Conservation (phyloP, 1,140 invertebrate species). For the Danaus plexippus region DNA sequence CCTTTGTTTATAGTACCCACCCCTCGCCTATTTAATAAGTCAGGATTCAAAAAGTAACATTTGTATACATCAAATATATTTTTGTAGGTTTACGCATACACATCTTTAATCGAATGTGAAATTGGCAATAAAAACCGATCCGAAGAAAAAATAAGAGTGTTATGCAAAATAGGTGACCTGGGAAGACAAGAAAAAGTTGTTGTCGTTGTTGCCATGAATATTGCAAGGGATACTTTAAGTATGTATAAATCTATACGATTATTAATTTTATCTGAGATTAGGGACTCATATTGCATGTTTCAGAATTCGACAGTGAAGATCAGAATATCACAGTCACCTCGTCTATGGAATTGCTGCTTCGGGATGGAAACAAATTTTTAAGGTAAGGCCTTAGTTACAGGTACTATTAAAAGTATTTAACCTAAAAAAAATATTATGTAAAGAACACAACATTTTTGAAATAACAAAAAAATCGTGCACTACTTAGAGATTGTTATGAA, state of each 20-base stretch:
- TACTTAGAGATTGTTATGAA: too few relatives aligned
- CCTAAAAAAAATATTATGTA: too few relatives aligned
- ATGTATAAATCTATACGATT: neutral
- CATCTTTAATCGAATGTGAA: constrained; percentile 8
- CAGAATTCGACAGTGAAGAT: constrained; percentile 7
- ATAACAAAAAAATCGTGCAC: too few relatives aligned
- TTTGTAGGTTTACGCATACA: constrained; percentile 8
- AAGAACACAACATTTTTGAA: too few relatives aligned
- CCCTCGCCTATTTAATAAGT: too few relatives aligned
- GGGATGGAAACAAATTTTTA: neutral
- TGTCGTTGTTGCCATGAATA: constrained; percentile 11
- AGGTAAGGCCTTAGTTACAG: constrained; percentile 1
- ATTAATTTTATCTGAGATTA: neutral
- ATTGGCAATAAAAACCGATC: neutral
- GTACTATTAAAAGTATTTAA: too few relatives aligned
- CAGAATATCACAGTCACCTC: constrained; percentile 9
- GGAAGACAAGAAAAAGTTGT: constrained; percentile 2
- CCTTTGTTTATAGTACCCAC: too few relatives aligned
- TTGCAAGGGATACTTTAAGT: constrained; percentile 10
- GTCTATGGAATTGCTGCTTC: constrained; percentile 2
- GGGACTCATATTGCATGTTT: neutral
- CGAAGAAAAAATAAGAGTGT: neutral
- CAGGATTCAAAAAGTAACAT: too few relatives aligned
- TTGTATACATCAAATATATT: neutral
- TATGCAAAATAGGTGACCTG: constrained; percentile 10